Evolutionary conservation across 2,888 invertebrate species (phyloP).

Genomic region (Melikaiella ostensackeni): DNA sequence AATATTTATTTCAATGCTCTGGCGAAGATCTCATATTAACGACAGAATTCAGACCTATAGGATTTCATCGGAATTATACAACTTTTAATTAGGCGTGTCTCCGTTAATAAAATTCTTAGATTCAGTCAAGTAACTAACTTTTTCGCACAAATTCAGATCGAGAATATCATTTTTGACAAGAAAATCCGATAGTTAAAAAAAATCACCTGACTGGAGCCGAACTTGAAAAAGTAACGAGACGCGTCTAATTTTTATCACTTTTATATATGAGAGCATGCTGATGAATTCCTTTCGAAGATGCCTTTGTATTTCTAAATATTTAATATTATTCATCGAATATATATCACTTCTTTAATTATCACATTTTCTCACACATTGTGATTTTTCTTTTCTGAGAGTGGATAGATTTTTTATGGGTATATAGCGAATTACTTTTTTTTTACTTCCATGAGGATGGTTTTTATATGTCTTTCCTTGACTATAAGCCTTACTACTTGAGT

Average conservation of each 20-base stretch:
- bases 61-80: not conserved
- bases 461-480: not conserved
- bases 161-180: not conserved
- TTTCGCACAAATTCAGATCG: not conserved
- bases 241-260: slow-evolving; percentile 16
- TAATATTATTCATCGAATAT: slow-evolving; percentile 23
- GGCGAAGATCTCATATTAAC: slow-evolving; percentile 28
- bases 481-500: slow-evolving; percentile 5
- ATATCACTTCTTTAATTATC: slow-evolving; percentile 31
- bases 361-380: not conserved
- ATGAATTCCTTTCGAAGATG: slow-evolving; percentile 30
- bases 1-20: slow-evolving; percentile 25
- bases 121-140: not conserved
- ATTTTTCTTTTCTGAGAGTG: not conserved
- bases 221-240: not conserved
- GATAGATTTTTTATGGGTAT: not conserved
- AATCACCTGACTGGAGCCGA: not conserved
- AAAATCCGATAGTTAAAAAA: not conserved
- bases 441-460: slow-evolving; percentile 8
- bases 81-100: not conserved
- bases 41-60: not conserved
- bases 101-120: not conserved
- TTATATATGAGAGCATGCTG: slow-evolving; percentile 3
- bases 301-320: slow-evolving; percentile 31
- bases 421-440: not conserved